A percentile compares a stretch with the other conserved stretches of the same genome.
These are phyloP conservation scores for Diloba caeruleocephala DNA, from an alignment of 2,888 invertebrate genomes.

Conservation along the genomic window DNA sequence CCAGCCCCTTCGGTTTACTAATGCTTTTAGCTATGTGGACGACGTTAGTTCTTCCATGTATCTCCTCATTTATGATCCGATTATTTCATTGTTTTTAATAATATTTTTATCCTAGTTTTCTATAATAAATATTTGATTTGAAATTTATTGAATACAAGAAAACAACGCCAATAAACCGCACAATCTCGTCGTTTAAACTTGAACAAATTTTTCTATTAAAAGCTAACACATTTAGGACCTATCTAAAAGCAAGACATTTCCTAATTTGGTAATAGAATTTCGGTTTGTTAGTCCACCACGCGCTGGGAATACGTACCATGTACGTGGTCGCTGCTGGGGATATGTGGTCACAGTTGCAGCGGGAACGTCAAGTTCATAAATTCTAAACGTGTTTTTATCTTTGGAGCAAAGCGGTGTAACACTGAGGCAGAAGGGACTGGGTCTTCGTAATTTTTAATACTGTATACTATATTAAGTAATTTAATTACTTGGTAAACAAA, in stretches of 20 bases:
- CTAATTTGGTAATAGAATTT: constrained; percentile 86
- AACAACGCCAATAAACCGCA: neutral
- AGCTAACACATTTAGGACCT: constrained; percentile 49
- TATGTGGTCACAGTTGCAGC: constrained; percentile 52
- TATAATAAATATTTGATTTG: too few species aligned
- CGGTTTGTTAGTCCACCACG: constrained; percentile 82
- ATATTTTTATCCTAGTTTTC: too few species aligned
- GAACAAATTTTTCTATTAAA: constrained; percentile 35
- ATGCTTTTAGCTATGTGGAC: too few species aligned
- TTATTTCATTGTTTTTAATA: too few species aligned
- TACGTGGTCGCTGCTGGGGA: constrained; percentile 68
- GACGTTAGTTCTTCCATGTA: too few species aligned
- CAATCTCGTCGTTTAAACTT: constrained; percentile 13
- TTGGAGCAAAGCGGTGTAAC: neutral
- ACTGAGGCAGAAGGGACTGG: neutral
- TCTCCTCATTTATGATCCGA: too few species aligned
- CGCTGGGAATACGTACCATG: constrained; percentile 76
- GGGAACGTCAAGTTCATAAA: constrained; percentile 29
- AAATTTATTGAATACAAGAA: too few species aligned
- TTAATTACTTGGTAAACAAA: too few species aligned
- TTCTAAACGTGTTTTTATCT: constrained; percentile 3
- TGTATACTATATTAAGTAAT: too few species aligned
- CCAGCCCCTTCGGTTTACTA: too few species aligned
- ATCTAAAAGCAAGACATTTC: constrained; percentile 71
- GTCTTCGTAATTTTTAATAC: neutral